Conservation (phyloP, 2,113 vertebrate genomes). For the Anoplopoma fimbria region DNA sequence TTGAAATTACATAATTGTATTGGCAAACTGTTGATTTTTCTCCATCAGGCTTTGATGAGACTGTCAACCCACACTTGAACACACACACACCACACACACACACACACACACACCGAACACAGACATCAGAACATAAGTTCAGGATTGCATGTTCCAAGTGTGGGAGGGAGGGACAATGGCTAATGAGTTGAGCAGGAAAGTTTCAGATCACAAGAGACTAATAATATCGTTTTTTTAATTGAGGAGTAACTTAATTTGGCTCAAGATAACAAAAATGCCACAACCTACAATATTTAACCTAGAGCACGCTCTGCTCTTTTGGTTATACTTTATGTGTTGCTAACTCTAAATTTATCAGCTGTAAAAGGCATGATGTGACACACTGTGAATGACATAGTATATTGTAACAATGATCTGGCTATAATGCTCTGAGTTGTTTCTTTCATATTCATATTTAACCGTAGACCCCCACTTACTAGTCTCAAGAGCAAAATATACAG, state of each 20-base stretch:
- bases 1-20: constrained; percentile 76
- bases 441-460: constrained; percentile 3
- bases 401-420: constrained; percentile 21
- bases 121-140: constrained; percentile 52
- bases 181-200: constrained; percentile 49
- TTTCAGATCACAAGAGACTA: constrained; percentile 46
- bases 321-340: constrained; percentile 13
- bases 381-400: not conserved
- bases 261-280: constrained; percentile 31
- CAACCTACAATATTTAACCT: constrained; percentile 38
- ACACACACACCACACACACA: constrained; percentile 25
- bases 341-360: constrained; percentile 15
- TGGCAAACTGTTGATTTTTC: constrained; percentile 73
- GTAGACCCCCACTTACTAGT: constrained; percentile 1
- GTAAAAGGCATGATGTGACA: constrained; percentile 8
- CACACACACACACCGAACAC: constrained; percentile 10
- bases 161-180: constrained; percentile 44
- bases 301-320: constrained; percentile 1
- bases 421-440: constrained; percentile 10
- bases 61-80: constrained; percentile 59
- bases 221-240: constrained; percentile 50
- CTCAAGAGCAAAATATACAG: constrained; percentile 44
- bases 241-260: constrained; percentile 38
- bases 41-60: constrained; percentile 59
- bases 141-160: constrained; percentile 32